A percentile compares a stretch with the other conserved stretches of the same genome.
Conservation (phyloP, 2,888 invertebrate genomes). For the Pemphredon lugubris region DNA sequence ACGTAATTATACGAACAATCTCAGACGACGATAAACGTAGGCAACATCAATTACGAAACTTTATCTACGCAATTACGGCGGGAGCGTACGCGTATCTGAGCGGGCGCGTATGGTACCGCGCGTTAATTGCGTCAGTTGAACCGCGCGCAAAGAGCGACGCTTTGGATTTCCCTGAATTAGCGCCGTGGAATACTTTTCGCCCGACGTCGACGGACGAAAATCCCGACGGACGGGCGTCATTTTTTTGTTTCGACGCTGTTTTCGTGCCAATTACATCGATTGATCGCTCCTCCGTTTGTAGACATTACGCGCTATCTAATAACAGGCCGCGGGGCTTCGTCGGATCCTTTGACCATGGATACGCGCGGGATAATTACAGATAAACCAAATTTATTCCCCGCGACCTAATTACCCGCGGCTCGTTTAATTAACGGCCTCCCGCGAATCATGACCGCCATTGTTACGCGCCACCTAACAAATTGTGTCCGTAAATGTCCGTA, state of each 20-base stretch:
- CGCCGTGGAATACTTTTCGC: slow-evolving; percentile 4
- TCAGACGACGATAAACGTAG: slow-evolving; percentile 45
- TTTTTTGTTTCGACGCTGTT: slow-evolving; percentile 37
- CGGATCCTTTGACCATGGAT: slow-evolving; percentile 62
- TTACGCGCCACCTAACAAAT: slow-evolving; percentile 62
- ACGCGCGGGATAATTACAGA: slow-evolving; percentile 66
- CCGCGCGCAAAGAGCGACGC: slow-evolving; percentile 5
- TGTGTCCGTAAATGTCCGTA: slow-evolving; percentile 45
- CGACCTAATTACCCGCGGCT: slow-evolving; percentile 68
- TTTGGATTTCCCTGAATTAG: background rate
- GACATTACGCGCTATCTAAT: slow-evolving; percentile 58
- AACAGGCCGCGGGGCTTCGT: slow-evolving; percentile 34
- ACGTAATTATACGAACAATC: slow-evolving; percentile 46
- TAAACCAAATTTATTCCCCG: slow-evolving; percentile 69
- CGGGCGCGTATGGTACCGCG: background rate
- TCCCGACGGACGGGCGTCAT: slow-evolving; percentile 12
- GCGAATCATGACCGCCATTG: slow-evolving; percentile 68
- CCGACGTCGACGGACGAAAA: background rate
- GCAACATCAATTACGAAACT: slow-evolving; percentile 49
- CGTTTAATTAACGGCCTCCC: slow-evolving; percentile 70
- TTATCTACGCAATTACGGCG: slow-evolving; percentile 50
- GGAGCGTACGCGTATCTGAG: slow-evolving; percentile 20
- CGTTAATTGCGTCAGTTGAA: slow-evolving; percentile 39
- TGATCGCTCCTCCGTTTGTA: slow-evolving; percentile 60
- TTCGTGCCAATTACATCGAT: slow-evolving; percentile 66